These are phyloP conservation scores for Emmelina monodactyla DNA, from an alignment of 2,888 invertebrate species.

Conservation along the genomic window DNA sequence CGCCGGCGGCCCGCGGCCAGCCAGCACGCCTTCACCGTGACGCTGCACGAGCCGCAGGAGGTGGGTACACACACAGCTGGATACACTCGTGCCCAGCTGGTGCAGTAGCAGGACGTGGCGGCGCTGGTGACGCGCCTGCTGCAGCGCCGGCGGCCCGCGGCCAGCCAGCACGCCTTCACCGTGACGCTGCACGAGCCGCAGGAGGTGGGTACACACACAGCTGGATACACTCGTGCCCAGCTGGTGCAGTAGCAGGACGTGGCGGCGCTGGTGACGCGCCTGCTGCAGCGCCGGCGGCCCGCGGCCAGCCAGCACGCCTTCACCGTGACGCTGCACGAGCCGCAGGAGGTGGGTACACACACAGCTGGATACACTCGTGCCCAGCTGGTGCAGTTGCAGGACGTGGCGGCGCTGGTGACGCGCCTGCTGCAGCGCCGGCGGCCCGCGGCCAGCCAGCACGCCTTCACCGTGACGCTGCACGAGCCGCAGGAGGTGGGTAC, in stretches of 20 bases:
- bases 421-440: constrained; percentile 83
- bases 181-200: constrained; percentile 66
- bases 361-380: constrained; percentile 1
- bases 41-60: constrained; percentile 47
- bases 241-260: neutral
- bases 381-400: neutral
- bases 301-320: constrained; percentile 80
- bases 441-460: constrained; percentile 80
- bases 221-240: constrained; percentile 1
- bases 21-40: constrained; percentile 78
- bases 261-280: constrained; percentile 70
- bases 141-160: constrained; percentile 83
- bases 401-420: constrained; percentile 63
- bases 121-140: constrained; percentile 78
- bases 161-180: constrained; percentile 78
- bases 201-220: constrained; percentile 26
- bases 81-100: neutral
- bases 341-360: constrained; percentile 27
- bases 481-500: constrained; percentile 30
- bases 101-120: neutral
- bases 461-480: constrained; percentile 74
- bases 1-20: no score
- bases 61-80: constrained; percentile 20
- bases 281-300: constrained; percentile 85
- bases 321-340: constrained; percentile 70